A percentile compares a stretch with the other conserved stretches of the same genome.
These are phyloP conservation scores for Mycalesis mineus DNA, from an alignment of 2,888 invertebrate genomes.

Conservation along the genomic window DNA sequence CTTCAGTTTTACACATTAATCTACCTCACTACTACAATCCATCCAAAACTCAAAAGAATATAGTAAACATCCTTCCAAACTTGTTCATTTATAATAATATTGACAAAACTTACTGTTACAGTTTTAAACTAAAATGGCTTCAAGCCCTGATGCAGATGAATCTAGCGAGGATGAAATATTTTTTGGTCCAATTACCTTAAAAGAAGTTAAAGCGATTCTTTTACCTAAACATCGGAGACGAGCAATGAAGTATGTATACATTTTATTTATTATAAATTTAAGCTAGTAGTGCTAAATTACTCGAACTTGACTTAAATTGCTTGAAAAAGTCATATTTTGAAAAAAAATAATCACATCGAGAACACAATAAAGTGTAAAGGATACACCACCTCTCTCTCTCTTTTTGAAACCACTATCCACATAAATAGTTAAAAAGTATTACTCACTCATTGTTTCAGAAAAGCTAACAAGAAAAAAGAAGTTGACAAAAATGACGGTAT, in stretches of 20 bases:
- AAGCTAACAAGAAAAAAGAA: neutral
- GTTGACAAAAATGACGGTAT: conserved; percentile 40
- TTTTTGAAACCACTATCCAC: no score
- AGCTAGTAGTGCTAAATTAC: neutral
- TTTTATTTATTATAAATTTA: neutral
- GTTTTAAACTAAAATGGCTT: neutral
- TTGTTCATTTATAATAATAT: no score
- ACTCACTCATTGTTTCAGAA: neutral
- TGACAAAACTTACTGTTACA: no score
- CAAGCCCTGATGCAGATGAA: neutral
- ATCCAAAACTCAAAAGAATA: no score
- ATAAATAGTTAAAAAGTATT: neutral
- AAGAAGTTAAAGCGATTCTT: neutral
- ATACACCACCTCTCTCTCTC: no score
- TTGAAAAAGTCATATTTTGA: no score
- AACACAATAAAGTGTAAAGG: no score
- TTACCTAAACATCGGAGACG: neutral
- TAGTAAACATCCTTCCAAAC: no score
- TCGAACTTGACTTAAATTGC: no score
- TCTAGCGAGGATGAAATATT: neutral
- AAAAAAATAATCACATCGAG: no score
- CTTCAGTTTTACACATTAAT: no score
- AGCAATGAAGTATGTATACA: neutral
- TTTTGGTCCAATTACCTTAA: neutral
- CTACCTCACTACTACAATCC: no score